Evolutionary conservation across 64 coral and sea anemone genomes (phyloP).

Genomic region (Orbicella faveolata): DNA sequence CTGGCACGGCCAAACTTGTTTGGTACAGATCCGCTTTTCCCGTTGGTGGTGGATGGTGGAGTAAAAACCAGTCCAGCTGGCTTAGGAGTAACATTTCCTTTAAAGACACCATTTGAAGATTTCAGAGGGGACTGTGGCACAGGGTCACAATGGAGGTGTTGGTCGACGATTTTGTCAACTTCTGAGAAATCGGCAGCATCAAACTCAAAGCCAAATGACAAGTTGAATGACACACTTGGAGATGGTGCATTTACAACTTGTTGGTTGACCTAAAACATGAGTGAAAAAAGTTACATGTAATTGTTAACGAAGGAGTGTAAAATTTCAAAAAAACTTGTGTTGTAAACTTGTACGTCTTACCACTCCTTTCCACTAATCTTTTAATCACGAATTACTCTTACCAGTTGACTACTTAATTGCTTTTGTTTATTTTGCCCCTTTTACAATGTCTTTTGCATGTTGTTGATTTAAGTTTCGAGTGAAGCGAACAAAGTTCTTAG

Average conservation of each 20-base stretch:
- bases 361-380: background rate
- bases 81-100: slow-evolving; percentile 3
- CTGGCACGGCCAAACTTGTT: slow-evolving; percentile 18
- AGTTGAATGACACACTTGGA: slow-evolving; percentile 48
- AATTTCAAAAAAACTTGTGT: no score
- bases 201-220: slow-evolving; percentile 95
- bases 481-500: no score
- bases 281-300: no score
- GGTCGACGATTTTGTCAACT: slow-evolving; percentile 80
- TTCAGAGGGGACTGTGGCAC: background rate
- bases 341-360: background rate
- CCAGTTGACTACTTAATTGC: no score
- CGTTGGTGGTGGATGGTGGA: background rate
- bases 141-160: slow-evolving; percentile 25
- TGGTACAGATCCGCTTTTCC: background rate
- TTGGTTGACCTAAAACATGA: background rate
- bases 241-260: background rate
- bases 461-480: no score
- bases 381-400: no score
- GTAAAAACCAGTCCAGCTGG: background rate
- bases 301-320: no score
- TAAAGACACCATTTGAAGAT: background rate
- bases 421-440: no score
- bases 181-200: slow-evolving; percentile 81
- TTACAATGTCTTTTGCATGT: no score